Conservation (phyloP, 2,113 vertebrate species). For the Eudyptes chrysolophus region DNA sequence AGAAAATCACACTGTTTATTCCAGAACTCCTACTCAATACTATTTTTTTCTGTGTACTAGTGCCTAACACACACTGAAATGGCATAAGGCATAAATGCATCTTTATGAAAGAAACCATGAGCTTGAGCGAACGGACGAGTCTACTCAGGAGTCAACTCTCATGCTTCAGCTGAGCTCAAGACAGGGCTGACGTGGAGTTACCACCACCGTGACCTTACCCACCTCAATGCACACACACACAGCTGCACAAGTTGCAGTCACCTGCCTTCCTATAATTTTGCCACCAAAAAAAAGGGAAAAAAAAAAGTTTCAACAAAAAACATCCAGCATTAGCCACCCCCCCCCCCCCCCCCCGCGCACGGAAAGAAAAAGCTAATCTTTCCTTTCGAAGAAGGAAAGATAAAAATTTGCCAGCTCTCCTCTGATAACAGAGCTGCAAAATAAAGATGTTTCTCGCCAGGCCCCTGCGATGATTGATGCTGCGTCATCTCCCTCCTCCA, state of each 20-base stretch:
- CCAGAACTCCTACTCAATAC: conserved; percentile 65
- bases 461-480: conserved; percentile 84
- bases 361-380: conserved; percentile 22
- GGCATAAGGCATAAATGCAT: conserved; percentile 63
- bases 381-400: conserved; percentile 20
- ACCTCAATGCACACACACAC: not conserved
- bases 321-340: conserved; percentile 25
- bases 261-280: conserved; percentile 10
- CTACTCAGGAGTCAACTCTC: conserved; percentile 30
- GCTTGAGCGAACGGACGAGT: conserved; percentile 1
- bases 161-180: not conserved
- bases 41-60: conserved; percentile 58
- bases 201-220: not conserved
- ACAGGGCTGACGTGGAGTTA: not conserved
- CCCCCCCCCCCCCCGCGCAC: not conserved
- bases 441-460: conserved; percentile 71
- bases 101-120: conserved; percentile 61
- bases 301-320: no score
- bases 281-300: not conserved
- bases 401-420: conserved; percentile 47
- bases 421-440: conserved; percentile 20
- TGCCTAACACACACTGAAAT: conserved; percentile 70
- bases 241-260: not conserved
- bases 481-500: conserved; percentile 73
- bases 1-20: conserved; percentile 73